Evolutionary conservation across 2,888 invertebrate genomes (phyloP).

Genomic region (Trisateles emortualis): DNA sequence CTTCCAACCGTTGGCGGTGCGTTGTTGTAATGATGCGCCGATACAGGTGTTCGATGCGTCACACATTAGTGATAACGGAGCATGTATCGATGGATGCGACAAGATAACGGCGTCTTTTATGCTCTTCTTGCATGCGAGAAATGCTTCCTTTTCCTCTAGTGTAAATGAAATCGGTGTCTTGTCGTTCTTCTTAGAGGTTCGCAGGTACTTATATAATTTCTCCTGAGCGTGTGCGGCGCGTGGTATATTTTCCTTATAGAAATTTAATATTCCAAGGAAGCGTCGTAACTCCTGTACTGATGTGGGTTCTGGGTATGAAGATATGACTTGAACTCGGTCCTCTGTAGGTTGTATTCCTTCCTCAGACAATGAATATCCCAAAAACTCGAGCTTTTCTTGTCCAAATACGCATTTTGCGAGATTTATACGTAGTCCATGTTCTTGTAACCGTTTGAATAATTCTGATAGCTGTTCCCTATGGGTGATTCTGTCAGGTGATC

Average conservation of each 20-base stretch:
- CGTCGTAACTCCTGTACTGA: slow-evolving; percentile 3
- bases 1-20: background rate
- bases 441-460: slow-evolving; percentile 12
- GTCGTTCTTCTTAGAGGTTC: background rate
- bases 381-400: slow-evolving; percentile 1
- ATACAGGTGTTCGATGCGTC: slow-evolving; percentile 4
- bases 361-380: background rate
- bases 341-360: slow-evolving; percentile 3
- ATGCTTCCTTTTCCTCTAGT: background rate
- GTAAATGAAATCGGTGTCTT: background rate
- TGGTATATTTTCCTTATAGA: background rate
- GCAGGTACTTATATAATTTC: background rate
- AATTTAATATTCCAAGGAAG: slow-evolving; percentile 6
- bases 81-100: slow-evolving; percentile 1
- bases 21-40: slow-evolving; percentile 6
- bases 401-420: slow-evolving; percentile 2
- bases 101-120: background rate
- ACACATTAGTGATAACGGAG: background rate
- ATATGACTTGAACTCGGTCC: slow-evolving; percentile 3
- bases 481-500: background rate
- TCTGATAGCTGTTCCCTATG: slow-evolving; percentile 1
- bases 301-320: slow-evolving; percentile 1
- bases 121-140: background rate
- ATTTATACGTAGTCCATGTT: slow-evolving; percentile 9
- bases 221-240: background rate